These are phyloP conservation scores for Pseudois nayaur DNA, from an alignment of 2,113 vertebrate species.

Conservation along the genomic window DNA sequence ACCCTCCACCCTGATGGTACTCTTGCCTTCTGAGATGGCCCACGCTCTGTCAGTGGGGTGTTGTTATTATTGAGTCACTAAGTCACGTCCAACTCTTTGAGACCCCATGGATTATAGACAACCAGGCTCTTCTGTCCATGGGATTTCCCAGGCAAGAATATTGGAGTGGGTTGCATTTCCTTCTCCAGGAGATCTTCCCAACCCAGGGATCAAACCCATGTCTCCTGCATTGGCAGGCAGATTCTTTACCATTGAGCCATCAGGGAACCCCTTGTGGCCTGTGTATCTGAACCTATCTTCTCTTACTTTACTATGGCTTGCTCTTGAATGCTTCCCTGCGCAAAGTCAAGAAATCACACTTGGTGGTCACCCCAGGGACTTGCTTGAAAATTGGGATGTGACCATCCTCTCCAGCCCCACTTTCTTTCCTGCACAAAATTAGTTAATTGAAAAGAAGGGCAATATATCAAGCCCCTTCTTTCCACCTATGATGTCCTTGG, in stretches of 20 bases:
- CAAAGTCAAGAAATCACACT: neutral
- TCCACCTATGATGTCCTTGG: neutral
- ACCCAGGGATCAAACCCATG: neutral
- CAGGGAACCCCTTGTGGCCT: neutral
- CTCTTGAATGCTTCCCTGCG: neutral
- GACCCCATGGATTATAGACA: neutral
- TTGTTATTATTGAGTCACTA: neutral
- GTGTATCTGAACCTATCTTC: neutral
- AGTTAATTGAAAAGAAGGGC: neutral
- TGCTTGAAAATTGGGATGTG: neutral
- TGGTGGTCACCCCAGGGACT: neutral
- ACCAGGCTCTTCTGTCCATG: neutral
- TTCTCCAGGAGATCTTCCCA: neutral
- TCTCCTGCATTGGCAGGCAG: neutral
- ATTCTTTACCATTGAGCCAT: neutral
- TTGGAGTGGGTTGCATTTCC: neutral
- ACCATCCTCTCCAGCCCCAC: neutral
- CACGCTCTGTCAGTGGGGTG: neutral
- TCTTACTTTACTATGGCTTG: neutral
- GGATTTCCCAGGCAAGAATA: neutral
- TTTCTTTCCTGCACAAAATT: neutral
- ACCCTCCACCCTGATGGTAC: neutral
- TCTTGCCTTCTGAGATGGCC: neutral
- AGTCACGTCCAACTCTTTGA: fast-evolving
- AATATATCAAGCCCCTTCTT: neutral